Evolutionary conservation across 2,797 vertebrate genomes (phyloP).

Genomic region (Paedocypris micromegethes): DNA sequence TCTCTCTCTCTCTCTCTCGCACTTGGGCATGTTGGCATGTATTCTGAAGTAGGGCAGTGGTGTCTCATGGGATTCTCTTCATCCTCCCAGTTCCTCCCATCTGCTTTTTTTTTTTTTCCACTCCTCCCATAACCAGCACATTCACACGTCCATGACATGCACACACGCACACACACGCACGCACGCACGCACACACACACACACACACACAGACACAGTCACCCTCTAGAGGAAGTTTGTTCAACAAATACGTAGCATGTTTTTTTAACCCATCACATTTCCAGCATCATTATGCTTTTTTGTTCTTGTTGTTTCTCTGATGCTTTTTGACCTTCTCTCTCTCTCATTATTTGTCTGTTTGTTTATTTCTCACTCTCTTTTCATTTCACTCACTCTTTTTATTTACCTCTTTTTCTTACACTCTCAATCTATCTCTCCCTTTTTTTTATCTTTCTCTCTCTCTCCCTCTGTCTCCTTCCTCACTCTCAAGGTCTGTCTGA

Average conservation of each 20-base stretch:
- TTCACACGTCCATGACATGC: conserved; percentile 37
- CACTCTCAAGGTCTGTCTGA: conserved; percentile 19
- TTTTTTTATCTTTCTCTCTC: conserved; percentile 29
- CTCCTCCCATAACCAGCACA: conserved; percentile 24
- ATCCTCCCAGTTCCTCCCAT: conserved; percentile 39
- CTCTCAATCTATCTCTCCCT: conserved; percentile 8
- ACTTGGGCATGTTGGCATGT: conserved; percentile 21
- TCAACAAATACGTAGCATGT: conserved; percentile 39
- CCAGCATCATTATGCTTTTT: neutral
- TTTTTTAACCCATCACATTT: conserved; percentile 54
- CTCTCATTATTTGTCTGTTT: neutral
- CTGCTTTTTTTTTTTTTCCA: conserved; percentile 36
- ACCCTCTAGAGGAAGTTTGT: conserved; percentile 53
- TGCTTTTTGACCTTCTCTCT: conserved; percentile 3
- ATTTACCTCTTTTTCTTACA: too few species aligned
- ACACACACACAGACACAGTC: conserved; percentile 38
- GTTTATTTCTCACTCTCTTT: too few species aligned
- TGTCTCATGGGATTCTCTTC: conserved; percentile 54
- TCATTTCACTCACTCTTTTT: too few species aligned
- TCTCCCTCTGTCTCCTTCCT: neutral
- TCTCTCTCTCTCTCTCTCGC: neutral
- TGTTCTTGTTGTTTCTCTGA: conserved; percentile 8
- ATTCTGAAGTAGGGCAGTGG: conserved; percentile 56
- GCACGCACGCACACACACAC: conserved; percentile 33
- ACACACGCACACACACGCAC: conserved; percentile 13